A percentile compares a stretch with the other conserved stretches of the same genome.
These are phyloP conservation scores for Corvus moneduloides DNA, from an alignment of 2,113 vertebrate genomes.

Conservation along the genomic window DNA sequence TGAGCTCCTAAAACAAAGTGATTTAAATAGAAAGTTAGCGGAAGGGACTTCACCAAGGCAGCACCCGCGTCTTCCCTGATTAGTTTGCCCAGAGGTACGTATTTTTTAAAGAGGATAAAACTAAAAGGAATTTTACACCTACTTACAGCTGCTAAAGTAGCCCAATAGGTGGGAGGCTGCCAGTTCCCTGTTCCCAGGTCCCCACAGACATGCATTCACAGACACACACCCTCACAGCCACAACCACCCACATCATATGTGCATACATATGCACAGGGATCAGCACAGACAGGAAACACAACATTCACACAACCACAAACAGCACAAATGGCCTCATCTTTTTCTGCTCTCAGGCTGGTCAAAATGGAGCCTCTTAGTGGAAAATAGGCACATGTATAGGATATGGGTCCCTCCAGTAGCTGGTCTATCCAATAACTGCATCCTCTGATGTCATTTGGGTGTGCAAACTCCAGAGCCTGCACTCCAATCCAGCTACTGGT, in stretches of 20 bases:
- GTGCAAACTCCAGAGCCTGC: not conserved
- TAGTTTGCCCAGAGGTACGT: not conserved
- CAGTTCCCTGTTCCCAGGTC: not conserved
- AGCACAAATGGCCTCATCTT: not conserved
- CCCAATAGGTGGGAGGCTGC: not conserved
- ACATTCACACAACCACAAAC: not conserved
- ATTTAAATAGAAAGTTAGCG: not conserved
- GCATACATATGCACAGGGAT: fast-evolving
- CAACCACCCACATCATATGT: fast-evolving
- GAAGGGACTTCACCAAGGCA: not conserved
- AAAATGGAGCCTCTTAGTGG: not conserved
- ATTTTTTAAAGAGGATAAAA: not conserved
- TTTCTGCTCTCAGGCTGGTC: not conserved
- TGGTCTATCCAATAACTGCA: not conserved
- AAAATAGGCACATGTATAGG: not conserved
- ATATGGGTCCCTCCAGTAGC: not conserved
- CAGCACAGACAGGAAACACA: not conserved
- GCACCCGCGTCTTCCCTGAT: not conserved
- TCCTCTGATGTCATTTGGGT: not conserved
- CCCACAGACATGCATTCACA: not conserved
- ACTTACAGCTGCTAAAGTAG: not conserved
- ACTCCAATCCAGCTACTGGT: not conserved
- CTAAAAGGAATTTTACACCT: not conserved
- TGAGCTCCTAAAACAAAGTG: not conserved
- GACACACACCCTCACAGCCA: not conserved